Percentiles rank a stretch among this genome's conserved stretches.
Conservation (phyloP, 2,797 vertebrate species). For the Masticophis lateralis region DNA sequence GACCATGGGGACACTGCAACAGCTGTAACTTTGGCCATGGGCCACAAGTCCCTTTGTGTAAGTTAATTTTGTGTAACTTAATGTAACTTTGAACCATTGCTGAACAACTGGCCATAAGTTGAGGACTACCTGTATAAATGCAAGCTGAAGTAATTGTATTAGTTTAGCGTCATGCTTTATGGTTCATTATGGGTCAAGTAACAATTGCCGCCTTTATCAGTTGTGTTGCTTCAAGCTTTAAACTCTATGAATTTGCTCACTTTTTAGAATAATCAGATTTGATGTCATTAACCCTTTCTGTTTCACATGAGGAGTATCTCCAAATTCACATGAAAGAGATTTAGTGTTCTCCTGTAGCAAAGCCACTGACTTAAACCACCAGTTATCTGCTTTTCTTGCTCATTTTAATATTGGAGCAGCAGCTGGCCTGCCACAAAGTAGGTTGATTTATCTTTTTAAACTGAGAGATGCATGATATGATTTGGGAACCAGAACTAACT, state of each 20-base stretch:
- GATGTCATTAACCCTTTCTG: not conserved
- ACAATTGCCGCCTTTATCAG: not conserved
- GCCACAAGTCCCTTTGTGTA: not conserved
- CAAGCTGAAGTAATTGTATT: not conserved
- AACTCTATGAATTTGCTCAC: not conserved
- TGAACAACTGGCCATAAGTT: not conserved
- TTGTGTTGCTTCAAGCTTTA: not conserved
- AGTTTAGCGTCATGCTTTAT: not conserved
- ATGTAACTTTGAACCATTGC: not conserved
- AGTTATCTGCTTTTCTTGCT: not conserved
- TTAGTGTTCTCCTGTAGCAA: not conserved
- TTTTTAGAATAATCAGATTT: not conserved
- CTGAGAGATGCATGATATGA: not conserved
- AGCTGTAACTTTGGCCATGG: not conserved
- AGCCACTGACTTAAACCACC: not conserved
- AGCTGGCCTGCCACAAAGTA: not conserved
- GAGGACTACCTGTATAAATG: not conserved
- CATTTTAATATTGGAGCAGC: not conserved
- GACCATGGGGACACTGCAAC: not conserved
- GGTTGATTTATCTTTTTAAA: not conserved
- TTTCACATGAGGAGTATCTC: not conserved
- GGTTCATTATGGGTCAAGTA: not conserved
- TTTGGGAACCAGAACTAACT: accelerated
- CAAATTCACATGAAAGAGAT: not conserved
- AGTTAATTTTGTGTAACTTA: not conserved